phyloP scores from a whole-genome alignment of 2,797 vertebrate genomes.

The Babyrousa celebensis region DNA sequence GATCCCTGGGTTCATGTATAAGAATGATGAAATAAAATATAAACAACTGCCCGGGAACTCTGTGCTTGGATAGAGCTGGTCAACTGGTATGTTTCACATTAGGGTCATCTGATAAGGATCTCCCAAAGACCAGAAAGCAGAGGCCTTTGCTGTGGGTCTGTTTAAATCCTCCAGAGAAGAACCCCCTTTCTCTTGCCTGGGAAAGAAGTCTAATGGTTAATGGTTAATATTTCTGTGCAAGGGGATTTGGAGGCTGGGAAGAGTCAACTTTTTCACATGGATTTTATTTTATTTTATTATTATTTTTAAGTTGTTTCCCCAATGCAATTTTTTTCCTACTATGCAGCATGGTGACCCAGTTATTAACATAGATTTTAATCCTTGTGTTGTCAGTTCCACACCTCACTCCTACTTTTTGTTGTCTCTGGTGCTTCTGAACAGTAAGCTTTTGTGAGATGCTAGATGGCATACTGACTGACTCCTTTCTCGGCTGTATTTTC shows the following conservation, averaged over 20 bases:
- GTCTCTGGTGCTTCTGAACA: neutral
- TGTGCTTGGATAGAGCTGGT: neutral
- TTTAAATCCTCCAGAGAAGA: slow-evolving; percentile 24
- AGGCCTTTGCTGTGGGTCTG: slow-evolving; percentile 15
- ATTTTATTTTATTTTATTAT: too few relatives aligned
- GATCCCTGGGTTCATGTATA: neutral
- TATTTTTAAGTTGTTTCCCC: too few relatives aligned
- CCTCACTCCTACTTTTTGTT: neutral
- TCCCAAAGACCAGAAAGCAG: neutral
- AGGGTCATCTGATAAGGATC: neutral
- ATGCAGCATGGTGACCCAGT: too few relatives aligned
- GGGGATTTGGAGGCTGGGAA: slow-evolving; percentile 15
- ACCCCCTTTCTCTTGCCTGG: neutral
- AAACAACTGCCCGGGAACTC: slow-evolving; percentile 6
- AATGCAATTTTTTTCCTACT: too few relatives aligned
- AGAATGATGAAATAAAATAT: slow-evolving; percentile 30
- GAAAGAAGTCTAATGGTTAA: neutral
- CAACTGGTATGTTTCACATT: slow-evolving; percentile 24
- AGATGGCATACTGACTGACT: neutral
- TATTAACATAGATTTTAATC: neutral
- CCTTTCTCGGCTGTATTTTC: neutral
- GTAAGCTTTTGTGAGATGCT: neutral
- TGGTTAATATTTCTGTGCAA: neutral
- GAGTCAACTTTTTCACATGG: neutral
- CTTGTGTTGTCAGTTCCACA: neutral